Evolutionary conservation across 2,797 vertebrate species (phyloP).

Genomic region (Sebastes dallii): DNA sequence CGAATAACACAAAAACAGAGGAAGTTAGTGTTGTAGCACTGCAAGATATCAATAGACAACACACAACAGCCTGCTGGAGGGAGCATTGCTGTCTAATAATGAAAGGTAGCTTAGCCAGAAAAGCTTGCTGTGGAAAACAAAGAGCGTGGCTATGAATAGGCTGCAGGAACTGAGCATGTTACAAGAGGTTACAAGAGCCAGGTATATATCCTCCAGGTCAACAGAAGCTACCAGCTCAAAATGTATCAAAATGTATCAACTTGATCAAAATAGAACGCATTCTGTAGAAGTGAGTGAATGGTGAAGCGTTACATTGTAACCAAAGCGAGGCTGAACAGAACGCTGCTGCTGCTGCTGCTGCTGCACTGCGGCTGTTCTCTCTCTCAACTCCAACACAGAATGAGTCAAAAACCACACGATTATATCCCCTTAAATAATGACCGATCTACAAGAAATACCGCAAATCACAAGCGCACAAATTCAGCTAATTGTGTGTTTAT

Average conservation of each 20-base stretch:
- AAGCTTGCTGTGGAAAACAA: slow-evolving; percentile 65
- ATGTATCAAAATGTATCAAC: neutral
- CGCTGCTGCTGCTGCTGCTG: slow-evolving; percentile 13
- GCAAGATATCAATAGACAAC: neutral
- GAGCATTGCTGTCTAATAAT: neutral
- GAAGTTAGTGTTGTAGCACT: neutral
- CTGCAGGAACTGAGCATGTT: slow-evolving; percentile 28
- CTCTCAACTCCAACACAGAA: neutral
- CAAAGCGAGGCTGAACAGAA: slow-evolving; percentile 10
- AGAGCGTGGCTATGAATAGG: slow-evolving; percentile 69
- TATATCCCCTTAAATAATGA: accelerated
- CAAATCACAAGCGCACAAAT: slow-evolving; percentile 8
- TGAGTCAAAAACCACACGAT: neutral
- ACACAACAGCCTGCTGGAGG: neutral
- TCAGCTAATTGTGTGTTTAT: slow-evolving; percentile 73
- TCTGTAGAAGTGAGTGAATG: neutral
- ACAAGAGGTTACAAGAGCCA: slow-evolving; percentile 25
- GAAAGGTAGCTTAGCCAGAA: slow-evolving; percentile 55
- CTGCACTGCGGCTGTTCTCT: slow-evolving; percentile 71
- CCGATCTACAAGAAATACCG: neutral
- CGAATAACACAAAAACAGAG: slow-evolving; percentile 12
- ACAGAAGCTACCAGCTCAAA: neutral
- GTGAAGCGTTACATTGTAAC: slow-evolving; percentile 10
- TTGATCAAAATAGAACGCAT: neutral
- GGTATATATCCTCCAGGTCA: neutral